A percentile compares a stretch with the other conserved stretches of the same genome.
These are phyloP conservation scores for Centropus bengalensis DNA, from an alignment of 2,113 vertebrate species.

Conservation along the genomic window DNA sequence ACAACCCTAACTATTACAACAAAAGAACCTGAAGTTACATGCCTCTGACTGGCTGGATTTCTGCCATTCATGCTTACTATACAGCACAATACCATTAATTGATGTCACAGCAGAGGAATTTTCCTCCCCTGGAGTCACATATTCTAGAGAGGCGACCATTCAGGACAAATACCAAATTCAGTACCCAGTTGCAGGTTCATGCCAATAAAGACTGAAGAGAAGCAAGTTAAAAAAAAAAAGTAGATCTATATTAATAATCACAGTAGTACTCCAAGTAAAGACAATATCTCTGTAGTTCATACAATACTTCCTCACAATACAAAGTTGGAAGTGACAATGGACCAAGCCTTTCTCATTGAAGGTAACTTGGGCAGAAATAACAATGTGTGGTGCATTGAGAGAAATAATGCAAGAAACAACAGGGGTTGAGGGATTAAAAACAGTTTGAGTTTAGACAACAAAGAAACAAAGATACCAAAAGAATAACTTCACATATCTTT, in stretches of 20 bases:
- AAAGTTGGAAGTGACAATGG: slow-evolving; percentile 35
- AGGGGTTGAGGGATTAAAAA: slow-evolving; percentile 61
- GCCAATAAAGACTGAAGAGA: slow-evolving; percentile 3
- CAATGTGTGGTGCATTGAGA: slow-evolving; percentile 44
- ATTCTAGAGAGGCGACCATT: background rate
- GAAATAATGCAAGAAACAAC: slow-evolving; percentile 61
- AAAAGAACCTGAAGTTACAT: slow-evolving; percentile 47
- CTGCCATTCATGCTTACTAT: slow-evolving; percentile 37
- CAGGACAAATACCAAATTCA: slow-evolving; percentile 41
- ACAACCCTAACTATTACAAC: background rate
- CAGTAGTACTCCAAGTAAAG: background rate
- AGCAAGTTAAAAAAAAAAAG: background rate
- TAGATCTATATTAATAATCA: slow-evolving; percentile 37
- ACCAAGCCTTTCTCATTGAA: slow-evolving; percentile 50
- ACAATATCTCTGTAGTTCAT: background rate
- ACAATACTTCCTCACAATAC: background rate
- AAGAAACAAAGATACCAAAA: slow-evolving; percentile 55
- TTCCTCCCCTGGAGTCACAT: slow-evolving; percentile 25
- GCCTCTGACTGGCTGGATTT: slow-evolving; percentile 26
- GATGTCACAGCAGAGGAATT: slow-evolving; percentile 52
- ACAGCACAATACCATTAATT: slow-evolving; percentile 48
- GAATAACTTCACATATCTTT: slow-evolving; percentile 35
- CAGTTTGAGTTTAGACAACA: slow-evolving; percentile 37
- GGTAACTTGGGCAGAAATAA: slow-evolving; percentile 71
- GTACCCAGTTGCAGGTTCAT: background rate